These are phyloP conservation scores for Dasysyrphus albostriatus DNA, from an alignment of 2,888 invertebrate species.

Conservation along the genomic window DNA sequence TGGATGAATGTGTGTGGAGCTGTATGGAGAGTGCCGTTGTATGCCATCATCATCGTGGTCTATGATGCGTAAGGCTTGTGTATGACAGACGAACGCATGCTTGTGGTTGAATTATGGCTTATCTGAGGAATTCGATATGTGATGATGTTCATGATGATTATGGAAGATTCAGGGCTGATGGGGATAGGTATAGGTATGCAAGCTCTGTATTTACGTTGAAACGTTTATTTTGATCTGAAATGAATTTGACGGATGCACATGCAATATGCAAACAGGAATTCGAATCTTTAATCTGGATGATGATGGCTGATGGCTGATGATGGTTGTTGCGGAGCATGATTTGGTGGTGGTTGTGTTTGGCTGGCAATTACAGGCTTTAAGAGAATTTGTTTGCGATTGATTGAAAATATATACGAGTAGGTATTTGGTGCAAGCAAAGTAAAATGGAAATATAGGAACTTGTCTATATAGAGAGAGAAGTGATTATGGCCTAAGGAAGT, in stretches of 20 bases:
- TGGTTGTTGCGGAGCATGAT: not conserved
- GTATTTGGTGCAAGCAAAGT: not conserved
- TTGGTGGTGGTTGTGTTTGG: not conserved
- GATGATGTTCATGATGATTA: slow-evolving; percentile 51
- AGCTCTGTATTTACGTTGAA: slow-evolving; percentile 37
- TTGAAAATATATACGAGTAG: slow-evolving; percentile 11
- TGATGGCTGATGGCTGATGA: not conserved
- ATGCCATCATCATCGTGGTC: slow-evolving; percentile 46
- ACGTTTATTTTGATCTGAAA: slow-evolving; percentile 57
- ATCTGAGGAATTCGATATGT: slow-evolving; percentile 69
- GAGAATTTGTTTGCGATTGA: slow-evolving; percentile 35
- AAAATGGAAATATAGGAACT: not conserved
- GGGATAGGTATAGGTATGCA: slow-evolving; percentile 3
- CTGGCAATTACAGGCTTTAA: slow-evolving; percentile 32
- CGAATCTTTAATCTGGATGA: slow-evolving; percentile 44
- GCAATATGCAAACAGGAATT: slow-evolving; percentile 67
- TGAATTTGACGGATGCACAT: slow-evolving; percentile 68
- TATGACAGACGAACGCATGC: slow-evolving; percentile 66
- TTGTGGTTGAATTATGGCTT: slow-evolving; percentile 62
- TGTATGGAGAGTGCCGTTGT: slow-evolving; percentile 22
- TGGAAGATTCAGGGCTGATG: slow-evolving; percentile 22
- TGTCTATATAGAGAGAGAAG: not conserved
- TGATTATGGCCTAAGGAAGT: slow-evolving; percentile 8
- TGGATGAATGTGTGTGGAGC: not conserved
- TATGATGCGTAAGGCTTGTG: slow-evolving; percentile 69